Conservation (phyloP, 2,113 vertebrate genomes). For the Asarcornis scutulata region DNA sequence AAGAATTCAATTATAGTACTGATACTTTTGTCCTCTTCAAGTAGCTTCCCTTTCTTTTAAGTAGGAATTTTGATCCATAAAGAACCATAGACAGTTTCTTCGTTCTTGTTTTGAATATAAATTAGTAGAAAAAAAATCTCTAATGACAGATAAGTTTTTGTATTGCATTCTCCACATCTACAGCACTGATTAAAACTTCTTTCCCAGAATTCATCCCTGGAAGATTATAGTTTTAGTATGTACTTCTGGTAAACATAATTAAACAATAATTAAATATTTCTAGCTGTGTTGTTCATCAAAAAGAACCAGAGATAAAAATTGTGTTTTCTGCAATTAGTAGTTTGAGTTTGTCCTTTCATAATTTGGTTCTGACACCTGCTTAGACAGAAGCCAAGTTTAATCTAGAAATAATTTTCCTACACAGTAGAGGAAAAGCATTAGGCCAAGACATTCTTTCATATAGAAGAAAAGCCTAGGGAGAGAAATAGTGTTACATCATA, state of each 20-base stretch:
- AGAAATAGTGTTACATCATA: background rate
- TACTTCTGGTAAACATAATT: conserved; percentile 47
- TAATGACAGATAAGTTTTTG: background rate
- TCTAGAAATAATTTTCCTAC: conserved; percentile 33
- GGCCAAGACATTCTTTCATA: background rate
- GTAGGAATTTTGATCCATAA: background rate
- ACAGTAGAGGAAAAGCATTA: background rate
- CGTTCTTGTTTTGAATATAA: background rate
- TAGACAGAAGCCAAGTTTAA: conserved; percentile 31
- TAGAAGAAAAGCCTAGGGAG: background rate
- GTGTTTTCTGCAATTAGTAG: conserved; percentile 25
- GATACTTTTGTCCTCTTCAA: background rate
- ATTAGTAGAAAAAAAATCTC: background rate
- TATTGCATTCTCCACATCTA: background rate
- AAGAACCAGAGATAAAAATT: conserved; percentile 43
- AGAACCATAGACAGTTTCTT: background rate
- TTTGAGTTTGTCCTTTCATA: conserved; percentile 30
- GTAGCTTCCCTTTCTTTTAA: background rate
- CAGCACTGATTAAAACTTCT: background rate
- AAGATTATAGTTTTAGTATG: background rate
- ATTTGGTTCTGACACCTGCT: conserved; percentile 41
- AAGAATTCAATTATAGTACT: background rate
- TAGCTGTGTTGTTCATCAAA: conserved; percentile 23
- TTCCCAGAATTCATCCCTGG: background rate
- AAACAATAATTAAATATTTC: conserved; percentile 62